phyloP scores from a whole-genome alignment of 2,797 vertebrate genomes.

The Schizopygopsis malacanthus region DNA sequence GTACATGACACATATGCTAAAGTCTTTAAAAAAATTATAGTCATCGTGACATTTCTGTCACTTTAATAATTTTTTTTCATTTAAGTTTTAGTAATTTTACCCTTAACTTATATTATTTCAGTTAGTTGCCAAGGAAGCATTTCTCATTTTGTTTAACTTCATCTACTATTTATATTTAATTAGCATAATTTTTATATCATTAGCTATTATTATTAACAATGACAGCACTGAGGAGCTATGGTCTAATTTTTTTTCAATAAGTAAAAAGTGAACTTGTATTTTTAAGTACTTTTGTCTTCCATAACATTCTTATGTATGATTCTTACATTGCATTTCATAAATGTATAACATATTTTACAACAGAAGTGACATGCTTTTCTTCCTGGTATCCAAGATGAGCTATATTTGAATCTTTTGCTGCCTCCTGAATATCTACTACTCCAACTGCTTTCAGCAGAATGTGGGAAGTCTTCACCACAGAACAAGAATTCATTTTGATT shows the following conservation, averaged over 20 bases:
- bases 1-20: neutral
- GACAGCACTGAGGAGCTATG: no score
- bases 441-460: conserved; percentile 31
- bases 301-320: neutral
- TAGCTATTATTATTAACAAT: neutral
- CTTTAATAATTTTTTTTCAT: neutral
- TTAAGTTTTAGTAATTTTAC: neutral
- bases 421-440: conserved; percentile 30
- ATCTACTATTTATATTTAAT: neutral
- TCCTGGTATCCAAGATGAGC: neutral
- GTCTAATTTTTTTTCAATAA: neutral
- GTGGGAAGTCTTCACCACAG: conserved; percentile 13
- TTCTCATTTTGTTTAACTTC: neutral
- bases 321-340: neutral
- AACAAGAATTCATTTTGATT: conserved; percentile 38
- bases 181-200: neutral
- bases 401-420: conserved; percentile 34
- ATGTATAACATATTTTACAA: neutral
- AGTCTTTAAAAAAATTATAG: neutral
- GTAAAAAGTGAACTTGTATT: neutral
- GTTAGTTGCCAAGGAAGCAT: neutral
- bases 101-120: neutral
- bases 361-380: neutral
- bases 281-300: neutral
- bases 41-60: neutral